Evolutionary conservation across 2,888 invertebrate genomes (phyloP).

Genomic region (Norana najaformis): DNA sequence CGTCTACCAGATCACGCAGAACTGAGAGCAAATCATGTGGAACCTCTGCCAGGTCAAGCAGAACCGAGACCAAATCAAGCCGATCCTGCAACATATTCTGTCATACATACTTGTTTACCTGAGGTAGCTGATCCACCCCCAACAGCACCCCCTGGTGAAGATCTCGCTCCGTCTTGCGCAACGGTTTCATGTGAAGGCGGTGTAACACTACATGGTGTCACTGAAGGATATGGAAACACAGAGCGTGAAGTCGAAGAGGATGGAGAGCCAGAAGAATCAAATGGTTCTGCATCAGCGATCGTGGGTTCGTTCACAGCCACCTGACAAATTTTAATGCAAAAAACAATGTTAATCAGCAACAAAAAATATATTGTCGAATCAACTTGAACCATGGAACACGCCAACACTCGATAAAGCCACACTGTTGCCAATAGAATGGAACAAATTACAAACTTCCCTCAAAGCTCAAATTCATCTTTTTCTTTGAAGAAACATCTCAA

Average conservation of each 20-base stretch:
- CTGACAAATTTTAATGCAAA: neutral
- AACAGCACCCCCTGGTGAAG: neutral
- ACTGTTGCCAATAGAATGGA: too few species aligned
- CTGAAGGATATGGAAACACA: neutral
- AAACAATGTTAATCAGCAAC: neutral
- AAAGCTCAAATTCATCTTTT: too few species aligned
- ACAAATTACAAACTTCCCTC: too few species aligned
- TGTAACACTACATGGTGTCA: neutral
- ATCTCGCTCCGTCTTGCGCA: neutral
- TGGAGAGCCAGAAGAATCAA: neutral
- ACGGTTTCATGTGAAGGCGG: neutral
- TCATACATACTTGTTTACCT: conserved; percentile 27
- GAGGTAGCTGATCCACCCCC: conserved; percentile 10
- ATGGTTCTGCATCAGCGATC: neutral
- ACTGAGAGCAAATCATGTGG: neutral
- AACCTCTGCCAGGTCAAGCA: neutral
- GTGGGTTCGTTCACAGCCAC: neutral
- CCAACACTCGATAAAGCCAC: too few species aligned
- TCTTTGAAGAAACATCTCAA: too few species aligned
- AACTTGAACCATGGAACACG: too few species aligned
- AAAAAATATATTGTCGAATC: too few species aligned
- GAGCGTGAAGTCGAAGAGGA: neutral
- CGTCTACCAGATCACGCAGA: too few species aligned
- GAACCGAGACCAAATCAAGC: neutral
- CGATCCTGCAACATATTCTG: neutral